Percentiles rank a stretch among this genome's conserved stretches.
phyloP scores from a whole-genome alignment of 2,113 vertebrate species.

The Channa maculata region DNA sequence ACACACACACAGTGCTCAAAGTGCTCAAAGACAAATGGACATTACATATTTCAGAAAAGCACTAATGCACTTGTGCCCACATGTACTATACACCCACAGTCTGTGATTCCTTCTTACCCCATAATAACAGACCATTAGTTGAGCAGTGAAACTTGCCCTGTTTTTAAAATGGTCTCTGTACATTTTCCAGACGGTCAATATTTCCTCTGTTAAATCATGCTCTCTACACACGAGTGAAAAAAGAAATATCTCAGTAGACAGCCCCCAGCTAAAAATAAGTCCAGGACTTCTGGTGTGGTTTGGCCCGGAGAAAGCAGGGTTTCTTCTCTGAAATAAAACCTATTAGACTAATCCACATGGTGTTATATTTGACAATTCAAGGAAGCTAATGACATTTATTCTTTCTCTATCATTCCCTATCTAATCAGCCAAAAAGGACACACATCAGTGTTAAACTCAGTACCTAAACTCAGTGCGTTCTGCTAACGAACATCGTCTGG shows the following conservation, averaged over 20 bases:
- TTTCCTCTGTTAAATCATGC: constrained; percentile 66
- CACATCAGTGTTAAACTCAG: no score
- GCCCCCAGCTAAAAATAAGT: constrained; percentile 62
- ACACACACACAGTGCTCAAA: not conserved
- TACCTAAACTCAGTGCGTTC: no score
- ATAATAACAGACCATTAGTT: constrained; percentile 38
- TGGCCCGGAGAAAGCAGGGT: constrained; percentile 26
- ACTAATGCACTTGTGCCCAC: not conserved
- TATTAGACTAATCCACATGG: constrained; percentile 13
- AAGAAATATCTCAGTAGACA: constrained; percentile 30
- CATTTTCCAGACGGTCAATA: constrained; percentile 75
- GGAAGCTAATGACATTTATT: not conserved
- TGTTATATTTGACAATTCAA: constrained; percentile 11
- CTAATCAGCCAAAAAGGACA: no score
- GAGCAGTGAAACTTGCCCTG: constrained; percentile 29
- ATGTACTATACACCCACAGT: constrained; percentile 18
- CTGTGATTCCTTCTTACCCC: constrained; percentile 14
- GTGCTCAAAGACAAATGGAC: not conserved
- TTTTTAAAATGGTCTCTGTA: constrained; percentile 55
- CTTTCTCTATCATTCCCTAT: not conserved
- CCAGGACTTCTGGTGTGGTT: constrained; percentile 50
- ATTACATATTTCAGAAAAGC: not conserved
- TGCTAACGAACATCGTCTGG: no score
- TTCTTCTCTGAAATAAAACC: constrained; percentile 3
- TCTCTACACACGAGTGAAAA: constrained; percentile 20